Percentiles rank a stretch among this genome's conserved stretches.
Evolutionary conservation across 2,797 vertebrate genomes (phyloP).

Genomic region (Babyrousa celebensis): DNA sequence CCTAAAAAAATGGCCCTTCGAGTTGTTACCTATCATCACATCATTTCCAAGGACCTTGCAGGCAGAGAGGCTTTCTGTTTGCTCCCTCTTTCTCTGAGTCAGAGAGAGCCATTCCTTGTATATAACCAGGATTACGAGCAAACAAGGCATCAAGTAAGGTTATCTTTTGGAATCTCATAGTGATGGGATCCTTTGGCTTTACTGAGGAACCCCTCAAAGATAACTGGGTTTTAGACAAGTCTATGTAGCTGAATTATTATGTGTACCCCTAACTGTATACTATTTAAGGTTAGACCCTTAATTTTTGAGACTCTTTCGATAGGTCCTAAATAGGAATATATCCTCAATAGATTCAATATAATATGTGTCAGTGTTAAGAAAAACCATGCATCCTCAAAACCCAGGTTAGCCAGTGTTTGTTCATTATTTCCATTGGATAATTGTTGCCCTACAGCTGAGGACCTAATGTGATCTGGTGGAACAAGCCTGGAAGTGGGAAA

Average conservation of each 20-base stretch:
- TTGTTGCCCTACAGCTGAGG: neutral
- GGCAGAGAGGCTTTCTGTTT: slow-evolving; percentile 39
- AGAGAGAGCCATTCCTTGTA: neutral
- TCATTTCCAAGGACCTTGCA: neutral
- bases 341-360: slow-evolving; percentile 16
- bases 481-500: neutral
- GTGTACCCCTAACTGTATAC: neutral
- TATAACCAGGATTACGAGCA: neutral
- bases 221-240: neutral
- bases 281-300: slow-evolving; percentile 29
- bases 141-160: slow-evolving; percentile 34
- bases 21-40: slow-evolving; percentile 31
- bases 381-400: neutral
- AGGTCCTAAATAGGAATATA: neutral
- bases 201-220: slow-evolving; percentile 7
- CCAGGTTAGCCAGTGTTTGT: neutral
- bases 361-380: neutral
- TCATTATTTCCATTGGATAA: slow-evolving; percentile 51
- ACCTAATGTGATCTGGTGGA: neutral
- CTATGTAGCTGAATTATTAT: slow-evolving; percentile 34
- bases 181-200: slow-evolving; percentile 32
- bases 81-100: slow-evolving; percentile 16
- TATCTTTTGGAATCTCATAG: neutral
- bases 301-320: slow-evolving; percentile 58
- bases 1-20: slow-evolving; percentile 33